These are phyloP conservation scores for Enteromius thamalakanensis DNA, from an alignment of 2,797 vertebrate genomes.

Conservation along the genomic window DNA sequence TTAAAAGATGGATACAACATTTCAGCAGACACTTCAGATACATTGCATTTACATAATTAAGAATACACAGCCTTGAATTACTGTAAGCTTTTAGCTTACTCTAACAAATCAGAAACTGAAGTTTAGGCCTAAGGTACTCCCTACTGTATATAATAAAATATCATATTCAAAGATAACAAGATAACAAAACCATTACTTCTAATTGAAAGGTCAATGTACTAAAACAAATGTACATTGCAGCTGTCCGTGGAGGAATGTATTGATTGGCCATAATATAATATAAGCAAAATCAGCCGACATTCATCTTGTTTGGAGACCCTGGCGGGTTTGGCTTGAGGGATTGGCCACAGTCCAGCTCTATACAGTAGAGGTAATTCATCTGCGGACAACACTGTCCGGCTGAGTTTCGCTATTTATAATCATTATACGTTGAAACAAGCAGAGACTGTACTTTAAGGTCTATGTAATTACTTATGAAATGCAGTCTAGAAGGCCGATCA, in stretches of 20 bases:
- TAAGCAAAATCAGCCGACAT: slow-evolving; percentile 34
- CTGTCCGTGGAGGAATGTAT: slow-evolving; percentile 37
- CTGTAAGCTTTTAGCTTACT: neutral
- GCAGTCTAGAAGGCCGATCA: slow-evolving; percentile 6
- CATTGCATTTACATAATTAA: slow-evolving; percentile 12
- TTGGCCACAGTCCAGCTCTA: slow-evolving; percentile 43
- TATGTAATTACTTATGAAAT: slow-evolving; percentile 41
- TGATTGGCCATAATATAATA: slow-evolving; percentile 55
- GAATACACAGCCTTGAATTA: slow-evolving; percentile 7
- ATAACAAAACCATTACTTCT: slow-evolving; percentile 32
- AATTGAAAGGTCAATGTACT: slow-evolving; percentile 47
- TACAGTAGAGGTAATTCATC: slow-evolving; percentile 47
- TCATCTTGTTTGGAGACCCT: slow-evolving; percentile 47
- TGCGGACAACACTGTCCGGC: neutral
- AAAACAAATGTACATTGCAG: slow-evolving; percentile 28
- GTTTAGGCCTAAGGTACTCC: slow-evolving; percentile 9
- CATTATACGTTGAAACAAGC: slow-evolving; percentile 32
- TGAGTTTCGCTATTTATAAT: slow-evolving; percentile 41
- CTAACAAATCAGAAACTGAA: neutral
- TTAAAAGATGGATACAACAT: neutral
- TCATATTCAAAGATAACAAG: slow-evolving; percentile 39
- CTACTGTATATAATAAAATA: slow-evolving; percentile 22
- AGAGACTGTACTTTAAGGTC: slow-evolving; percentile 6
- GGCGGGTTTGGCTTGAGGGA: slow-evolving; percentile 24
- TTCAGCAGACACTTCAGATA: neutral